Percentiles rank a stretch among this genome's conserved stretches.
These are phyloP conservation scores for Xiphorhynchus erythropygius DNA, from an alignment of 2,797 vertebrate genomes.

Conservation along the genomic window DNA sequence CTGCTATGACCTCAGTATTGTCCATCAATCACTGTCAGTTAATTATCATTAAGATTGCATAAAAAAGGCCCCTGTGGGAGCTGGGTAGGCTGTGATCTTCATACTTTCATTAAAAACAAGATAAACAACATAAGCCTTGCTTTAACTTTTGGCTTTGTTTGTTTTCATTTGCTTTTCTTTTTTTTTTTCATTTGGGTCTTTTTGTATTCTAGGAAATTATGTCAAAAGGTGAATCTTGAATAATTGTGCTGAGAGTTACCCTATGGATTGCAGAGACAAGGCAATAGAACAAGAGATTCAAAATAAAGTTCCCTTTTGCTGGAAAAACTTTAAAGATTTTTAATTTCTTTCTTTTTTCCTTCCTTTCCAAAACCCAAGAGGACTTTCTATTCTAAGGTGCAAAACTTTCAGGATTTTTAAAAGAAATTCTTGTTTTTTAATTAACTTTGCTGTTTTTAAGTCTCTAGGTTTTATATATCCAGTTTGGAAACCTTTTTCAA, in stretches of 20 bases:
- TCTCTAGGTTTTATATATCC: not conserved
- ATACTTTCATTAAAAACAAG: constrained; percentile 24
- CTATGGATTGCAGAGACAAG: not conserved
- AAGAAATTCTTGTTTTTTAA: not conserved
- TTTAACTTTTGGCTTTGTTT: not conserved
- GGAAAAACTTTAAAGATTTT: not conserved
- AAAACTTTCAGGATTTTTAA: not conserved
- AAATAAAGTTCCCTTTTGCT: not conserved
- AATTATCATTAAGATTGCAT: constrained; percentile 66
- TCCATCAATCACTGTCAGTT: constrained; percentile 68
- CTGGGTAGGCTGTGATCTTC: not conserved
- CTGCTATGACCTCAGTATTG: not conserved
- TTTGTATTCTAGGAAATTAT: not conserved
- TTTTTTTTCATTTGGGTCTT: not conserved
- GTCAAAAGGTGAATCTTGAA: not conserved
- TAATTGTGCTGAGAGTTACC: not conserved
- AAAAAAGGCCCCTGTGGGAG: constrained; percentile 36
- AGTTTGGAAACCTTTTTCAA: not conserved
- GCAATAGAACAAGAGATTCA: not conserved
- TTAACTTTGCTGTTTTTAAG: not conserved
- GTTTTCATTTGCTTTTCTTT: not conserved
- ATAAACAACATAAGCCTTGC: not conserved
- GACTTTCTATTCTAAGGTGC: not conserved
- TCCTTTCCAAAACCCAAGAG: not conserved
- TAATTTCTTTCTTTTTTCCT: not conserved